Evolutionary conservation across 1,140 invertebrate species (phyloP).

Genomic region (Drosophila takahashii): DNA sequence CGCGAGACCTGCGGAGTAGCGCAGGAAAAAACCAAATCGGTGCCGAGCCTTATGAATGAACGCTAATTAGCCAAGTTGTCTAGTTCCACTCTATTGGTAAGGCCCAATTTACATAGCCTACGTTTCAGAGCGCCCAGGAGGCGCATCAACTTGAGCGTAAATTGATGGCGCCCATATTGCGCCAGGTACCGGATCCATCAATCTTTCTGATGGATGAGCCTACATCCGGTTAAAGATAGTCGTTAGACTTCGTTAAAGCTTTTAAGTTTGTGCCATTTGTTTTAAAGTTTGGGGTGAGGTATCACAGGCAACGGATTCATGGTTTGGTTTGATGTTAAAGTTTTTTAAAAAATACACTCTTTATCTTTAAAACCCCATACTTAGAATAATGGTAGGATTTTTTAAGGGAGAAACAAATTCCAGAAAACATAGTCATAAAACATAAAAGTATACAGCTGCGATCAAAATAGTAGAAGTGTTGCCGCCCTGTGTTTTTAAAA

Average conservation of each 20-base stretch:
- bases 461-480: too few species aligned
- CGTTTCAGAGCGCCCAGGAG: constrained; percentile 11
- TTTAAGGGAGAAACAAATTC: too few species aligned
- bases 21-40: constrained; percentile 14
- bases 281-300: constrained; percentile 1
- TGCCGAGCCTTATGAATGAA: constrained; percentile 64
- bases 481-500: too few species aligned
- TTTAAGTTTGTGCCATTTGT: constrained; percentile 5
- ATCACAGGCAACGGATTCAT: too few species aligned
- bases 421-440: too few species aligned
- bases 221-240: constrained; percentile 5
- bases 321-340: too few species aligned
- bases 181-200: constrained; percentile 10
- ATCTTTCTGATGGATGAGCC: constrained; percentile 19
- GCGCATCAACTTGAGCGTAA: constrained; percentile 34
- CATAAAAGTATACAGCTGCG: too few species aligned
- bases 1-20: neutral
- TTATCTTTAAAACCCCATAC: too few species aligned
- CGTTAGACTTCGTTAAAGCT: neutral
- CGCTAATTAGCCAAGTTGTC: constrained; percentile 57
- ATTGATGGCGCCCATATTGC: constrained; percentile 56
- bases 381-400: too few species aligned
- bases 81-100: constrained; percentile 45
- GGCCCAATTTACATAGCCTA: constrained; percentile 24
- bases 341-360: too few species aligned